Base-by-base conservation (phyloP, 2,797 vertebrate species). In the Microcaecilia unicolor region DNA sequence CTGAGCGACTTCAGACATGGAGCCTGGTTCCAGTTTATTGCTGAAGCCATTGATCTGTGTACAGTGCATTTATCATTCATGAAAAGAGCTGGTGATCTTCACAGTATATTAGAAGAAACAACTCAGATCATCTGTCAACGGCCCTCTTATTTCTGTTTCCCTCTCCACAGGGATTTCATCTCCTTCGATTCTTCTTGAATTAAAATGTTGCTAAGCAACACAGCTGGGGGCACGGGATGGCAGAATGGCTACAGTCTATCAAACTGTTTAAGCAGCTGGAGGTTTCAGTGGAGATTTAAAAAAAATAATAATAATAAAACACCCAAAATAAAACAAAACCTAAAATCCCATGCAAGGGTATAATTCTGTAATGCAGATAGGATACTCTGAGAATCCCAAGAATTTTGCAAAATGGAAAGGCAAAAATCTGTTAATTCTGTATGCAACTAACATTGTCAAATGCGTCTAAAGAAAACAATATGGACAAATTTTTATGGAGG, bases 31-130 rank as follows among this genome's bases (percentile, higher is more conserved):
- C 70, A 75, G 70, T 76, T 84, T 86, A 81, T 76, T 79, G 75
- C 69, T 70, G 76, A 68, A 75, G 62, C 67, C 84, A 88, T 87
- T 87, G 86, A 88, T 88, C 84, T 89, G 84, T 85, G 75, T 85
- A 79, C 78, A 81, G 84, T 81, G 77, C 82, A 87, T 90, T 89
- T 86, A 88, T 88, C 88, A 89, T 88, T 88, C 83, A 87, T 84
- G 83, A 85, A 88, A 87, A 78, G 80, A 87, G 84, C 78, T 81
- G 81, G 84, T 86, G 84, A 89, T 89, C 84, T 86, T 91, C 87
- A 87, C 86, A 90, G 83, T 90, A 76, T 87, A 90, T 90, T 85
- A 88, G 84, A 86, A 87, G 84, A 86, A 91, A 88, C 85, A 86
- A 85, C 81, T 85, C 76, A 81, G 81, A 88, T 89, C 81, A 87